Evolutionary conservation across 2,888 invertebrate species (phyloP), one percentile per base, ranked within the genome.

Genomic region (Noctua janthe): DNA sequence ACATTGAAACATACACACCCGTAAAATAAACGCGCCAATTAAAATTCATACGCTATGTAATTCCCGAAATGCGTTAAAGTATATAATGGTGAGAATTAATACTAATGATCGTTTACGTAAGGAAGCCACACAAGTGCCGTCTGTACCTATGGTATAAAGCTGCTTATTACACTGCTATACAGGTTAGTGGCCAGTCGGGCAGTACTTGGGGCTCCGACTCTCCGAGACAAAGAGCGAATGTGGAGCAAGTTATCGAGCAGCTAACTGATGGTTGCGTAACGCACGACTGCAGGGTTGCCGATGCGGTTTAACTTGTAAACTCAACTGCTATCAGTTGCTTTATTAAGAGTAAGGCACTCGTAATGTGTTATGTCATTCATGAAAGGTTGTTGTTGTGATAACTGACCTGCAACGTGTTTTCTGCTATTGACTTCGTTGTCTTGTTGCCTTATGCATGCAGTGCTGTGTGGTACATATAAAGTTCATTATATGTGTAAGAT

Each of bases 221-320:
- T 69, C 69, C n/a, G 88, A 95, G 92, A 95, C 96, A 96, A 96
- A 94, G 93, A 95, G 93, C 93, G 92, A 96, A 96, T 96, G 95
- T 96, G 92, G 95, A 96, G 94, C 96, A 94, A 95, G 94, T 94
- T 95, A 94, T 94, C 93, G 93, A 93, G 91, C 93, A 91, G 92
- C 93, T 94, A 94, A 93, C 92, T 88, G 91, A 91, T 82, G 91
- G 92, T 97, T 96, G 93, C 95, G 96, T 94, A 96, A 96, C 89
- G 71, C 89, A 91, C 89, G 86, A 91, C 91, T 90, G 88, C 87
- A 96, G 95, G 96, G 95, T 87, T 95, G 92, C 59, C 89, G 62
- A 81, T 69, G 74, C 66, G 71, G 76, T 70, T 78, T 81, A 64
- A 84, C 71, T 81, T 76, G 72, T 78, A 76, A 62, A 72, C 79